Conservation (phyloP, 1,140 invertebrate species). For the Cherax destructor region DNA sequence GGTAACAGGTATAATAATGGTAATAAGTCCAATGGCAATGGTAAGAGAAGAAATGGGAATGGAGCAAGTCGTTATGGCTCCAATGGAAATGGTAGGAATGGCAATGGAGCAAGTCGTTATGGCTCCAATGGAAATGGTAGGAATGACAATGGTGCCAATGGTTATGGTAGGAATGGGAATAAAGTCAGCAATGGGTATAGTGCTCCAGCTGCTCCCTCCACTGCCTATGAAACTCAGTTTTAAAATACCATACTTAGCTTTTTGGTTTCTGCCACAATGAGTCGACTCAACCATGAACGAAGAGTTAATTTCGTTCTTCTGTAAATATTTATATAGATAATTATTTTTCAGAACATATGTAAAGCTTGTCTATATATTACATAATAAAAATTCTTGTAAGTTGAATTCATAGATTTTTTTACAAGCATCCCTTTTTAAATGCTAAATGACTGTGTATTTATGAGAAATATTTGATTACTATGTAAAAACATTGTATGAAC, state of each 20-base stretch:
- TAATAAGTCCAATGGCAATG: background rate
- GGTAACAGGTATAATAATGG: conserved; percentile 10
- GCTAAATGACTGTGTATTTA: too few relatives aligned
- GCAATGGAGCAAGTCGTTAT: background rate
- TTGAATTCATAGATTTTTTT: too few relatives aligned
- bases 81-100: background rate
- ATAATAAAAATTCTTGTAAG: too few relatives aligned
- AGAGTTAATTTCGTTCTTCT: too few relatives aligned
- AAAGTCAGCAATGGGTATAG: background rate
- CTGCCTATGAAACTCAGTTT: background rate
- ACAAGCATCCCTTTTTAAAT: too few relatives aligned
- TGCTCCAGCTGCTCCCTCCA: background rate
- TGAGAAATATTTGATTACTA: too few relatives aligned
- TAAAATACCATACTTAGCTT: background rate
- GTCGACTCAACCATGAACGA: too few relatives aligned
- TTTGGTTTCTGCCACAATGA: too few relatives aligned
- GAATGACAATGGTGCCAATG: background rate
- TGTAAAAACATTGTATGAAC: too few relatives aligned
- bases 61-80: background rate
- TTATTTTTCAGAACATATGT: too few relatives aligned
- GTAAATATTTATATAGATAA: too few relatives aligned
- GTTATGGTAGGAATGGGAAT: background rate
- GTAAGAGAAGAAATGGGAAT: background rate
- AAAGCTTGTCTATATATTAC: too few relatives aligned
- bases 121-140: background rate